phyloP scores from a whole-genome alignment of 2,888 invertebrate genomes.

The Halictus quadricinctus region DNA sequence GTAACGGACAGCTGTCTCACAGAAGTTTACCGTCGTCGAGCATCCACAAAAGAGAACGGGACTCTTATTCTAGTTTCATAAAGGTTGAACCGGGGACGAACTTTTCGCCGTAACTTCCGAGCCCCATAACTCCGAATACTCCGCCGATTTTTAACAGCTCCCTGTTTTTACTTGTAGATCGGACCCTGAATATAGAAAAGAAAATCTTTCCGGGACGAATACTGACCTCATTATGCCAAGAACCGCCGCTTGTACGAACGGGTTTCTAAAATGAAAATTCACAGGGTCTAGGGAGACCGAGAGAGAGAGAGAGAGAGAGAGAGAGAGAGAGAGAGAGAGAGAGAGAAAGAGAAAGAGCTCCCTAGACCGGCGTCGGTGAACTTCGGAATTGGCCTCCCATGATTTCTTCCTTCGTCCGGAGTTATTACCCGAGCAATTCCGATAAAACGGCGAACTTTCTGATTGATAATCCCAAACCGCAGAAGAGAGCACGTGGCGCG shows the following conservation, averaged over 20 bases:
- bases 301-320: neutral
- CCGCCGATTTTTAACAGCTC: slow-evolving; percentile 21
- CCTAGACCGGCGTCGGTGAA: neutral
- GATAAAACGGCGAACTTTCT: slow-evolving; percentile 44
- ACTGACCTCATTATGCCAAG: slow-evolving; percentile 6
- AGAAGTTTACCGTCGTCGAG: slow-evolving; percentile 7
- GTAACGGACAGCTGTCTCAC: slow-evolving; percentile 22
- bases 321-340: neutral
- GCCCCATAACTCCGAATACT: slow-evolving; percentile 4
- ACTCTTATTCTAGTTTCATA: slow-evolving; percentile 17
- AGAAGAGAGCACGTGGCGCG: slow-evolving; percentile 49
- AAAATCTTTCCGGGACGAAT: slow-evolving; percentile 1
- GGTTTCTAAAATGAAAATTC: slow-evolving; percentile 22
- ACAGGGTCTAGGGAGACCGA: neutral
- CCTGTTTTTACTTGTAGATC: slow-evolving; percentile 13
- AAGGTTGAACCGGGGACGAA: neutral
- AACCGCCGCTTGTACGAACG: neutral
- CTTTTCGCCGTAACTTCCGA: slow-evolving; percentile 4
- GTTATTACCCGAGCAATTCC: slow-evolving; percentile 38
- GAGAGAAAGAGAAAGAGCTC: neutral
- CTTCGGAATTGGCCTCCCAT: slow-evolving; percentile 30
- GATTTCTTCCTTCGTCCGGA: slow-evolving; percentile 34
- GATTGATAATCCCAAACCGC: slow-evolving; percentile 34
- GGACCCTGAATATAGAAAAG: slow-evolving; percentile 5
- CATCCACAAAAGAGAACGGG: neutral